These are phyloP conservation scores for Zapus hudsonius DNA, from an alignment of 2,113 vertebrate genomes.

Conservation along the genomic window DNA sequence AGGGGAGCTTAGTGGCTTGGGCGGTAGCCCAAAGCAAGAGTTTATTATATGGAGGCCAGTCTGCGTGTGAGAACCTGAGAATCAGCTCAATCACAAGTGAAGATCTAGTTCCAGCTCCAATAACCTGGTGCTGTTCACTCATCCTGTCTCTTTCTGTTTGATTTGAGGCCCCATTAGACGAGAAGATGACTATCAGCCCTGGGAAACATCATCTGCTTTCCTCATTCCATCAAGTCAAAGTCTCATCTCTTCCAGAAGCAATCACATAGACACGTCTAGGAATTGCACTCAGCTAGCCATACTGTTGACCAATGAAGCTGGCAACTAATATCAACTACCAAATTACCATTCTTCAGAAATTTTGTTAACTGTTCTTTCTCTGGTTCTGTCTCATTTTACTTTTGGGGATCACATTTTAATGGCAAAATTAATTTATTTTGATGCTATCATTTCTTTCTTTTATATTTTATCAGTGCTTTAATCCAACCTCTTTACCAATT, in stretches of 20 bases:
- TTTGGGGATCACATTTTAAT: background rate
- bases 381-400: background rate
- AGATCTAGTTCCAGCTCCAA: background rate
- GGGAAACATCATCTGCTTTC: background rate
- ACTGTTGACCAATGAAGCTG: background rate
- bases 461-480: background rate
- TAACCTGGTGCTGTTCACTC: background rate
- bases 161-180: background rate
- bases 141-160: background rate
- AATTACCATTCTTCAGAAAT: background rate
- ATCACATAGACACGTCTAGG: background rate
- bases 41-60: too few species aligned
- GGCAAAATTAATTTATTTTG: background rate
- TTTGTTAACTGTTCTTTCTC: background rate
- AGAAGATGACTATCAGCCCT: background rate
- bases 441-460: slow-evolving; percentile 26
- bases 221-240: background rate
- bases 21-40: background rate
- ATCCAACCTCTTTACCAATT: background rate
- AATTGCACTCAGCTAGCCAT: too few species aligned
- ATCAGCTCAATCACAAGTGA: background rate
- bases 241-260: background rate
- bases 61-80: background rate
- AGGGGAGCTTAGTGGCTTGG: too few species aligned
- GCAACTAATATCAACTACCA: background rate